phyloP scores from a whole-genome alignment of 37 sponge, comb jelly and placozoan genomes.

The Amphimedon queenslandica region DNA sequence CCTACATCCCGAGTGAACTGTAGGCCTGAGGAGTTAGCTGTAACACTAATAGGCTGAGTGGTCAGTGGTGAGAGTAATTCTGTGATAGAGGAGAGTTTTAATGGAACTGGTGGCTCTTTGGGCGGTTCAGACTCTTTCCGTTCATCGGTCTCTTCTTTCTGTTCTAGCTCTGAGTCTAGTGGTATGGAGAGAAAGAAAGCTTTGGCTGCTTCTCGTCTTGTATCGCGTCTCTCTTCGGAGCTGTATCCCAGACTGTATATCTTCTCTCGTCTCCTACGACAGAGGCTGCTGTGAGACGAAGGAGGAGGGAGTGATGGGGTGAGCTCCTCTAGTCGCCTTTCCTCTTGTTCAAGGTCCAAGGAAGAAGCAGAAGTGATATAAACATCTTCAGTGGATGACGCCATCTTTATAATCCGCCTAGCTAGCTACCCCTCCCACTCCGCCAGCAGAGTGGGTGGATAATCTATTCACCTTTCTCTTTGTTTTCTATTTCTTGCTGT shows the following conservation, averaged over 20 bases:
- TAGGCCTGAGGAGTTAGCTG: constrained; percentile 12
- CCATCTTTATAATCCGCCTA: too few relatives aligned
- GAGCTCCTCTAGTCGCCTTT: too few relatives aligned
- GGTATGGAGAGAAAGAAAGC: constrained; percentile 61
- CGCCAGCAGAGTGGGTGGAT: too few relatives aligned
- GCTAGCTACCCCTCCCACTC: too few relatives aligned
- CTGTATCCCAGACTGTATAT: constrained; percentile 38
- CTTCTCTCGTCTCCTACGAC: neutral
- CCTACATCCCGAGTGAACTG: neutral
- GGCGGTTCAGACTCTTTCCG: neutral
- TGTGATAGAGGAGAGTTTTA: neutral
- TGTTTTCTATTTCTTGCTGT: too few relatives aligned
- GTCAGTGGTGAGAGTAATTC: neutral
- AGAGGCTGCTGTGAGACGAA: too few relatives aligned
- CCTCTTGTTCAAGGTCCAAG: too few relatives aligned
- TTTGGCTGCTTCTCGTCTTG: constrained; percentile 62
- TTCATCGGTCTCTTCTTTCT: neutral
- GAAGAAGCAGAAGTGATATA: too few relatives aligned
- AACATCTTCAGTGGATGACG: too few relatives aligned
- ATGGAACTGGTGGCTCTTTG: neutral
- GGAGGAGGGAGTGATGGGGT: too few relatives aligned
- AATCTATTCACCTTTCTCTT: too few relatives aligned
- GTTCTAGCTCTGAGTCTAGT: constrained; percentile 24
- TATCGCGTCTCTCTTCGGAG: constrained; percentile 53
- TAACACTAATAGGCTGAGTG: neutral